phyloP scores from a whole-genome alignment of 2,797 vertebrate genomes.

The Phylloscopus collybita region DNA sequence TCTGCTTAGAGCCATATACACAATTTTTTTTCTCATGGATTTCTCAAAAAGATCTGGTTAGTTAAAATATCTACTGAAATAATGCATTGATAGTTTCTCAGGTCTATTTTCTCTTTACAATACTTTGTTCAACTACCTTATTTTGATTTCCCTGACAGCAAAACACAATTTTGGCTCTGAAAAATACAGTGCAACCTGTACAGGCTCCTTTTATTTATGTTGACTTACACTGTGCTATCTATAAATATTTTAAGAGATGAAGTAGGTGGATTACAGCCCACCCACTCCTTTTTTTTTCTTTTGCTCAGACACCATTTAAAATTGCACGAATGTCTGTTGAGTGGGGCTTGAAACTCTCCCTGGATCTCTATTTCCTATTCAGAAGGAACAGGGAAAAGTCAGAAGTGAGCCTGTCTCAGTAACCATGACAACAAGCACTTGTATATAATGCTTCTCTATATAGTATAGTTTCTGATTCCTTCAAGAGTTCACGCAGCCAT shows the following conservation, averaged over 20 bases:
- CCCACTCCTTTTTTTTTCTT: not conserved
- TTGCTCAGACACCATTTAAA: not conserved
- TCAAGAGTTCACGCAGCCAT: not conserved
- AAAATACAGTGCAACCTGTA: not conserved
- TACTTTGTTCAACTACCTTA: conserved; percentile 7
- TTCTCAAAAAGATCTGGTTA: not conserved
- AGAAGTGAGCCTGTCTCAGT: conserved; percentile 30
- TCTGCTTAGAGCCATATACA: not conserved
- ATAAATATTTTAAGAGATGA: conserved; percentile 56
- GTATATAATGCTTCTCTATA: conserved; percentile 4
- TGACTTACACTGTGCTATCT: not conserved
- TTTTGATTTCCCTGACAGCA: conserved; percentile 37
- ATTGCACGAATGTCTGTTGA: not conserved
- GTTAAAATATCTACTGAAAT: not conserved
- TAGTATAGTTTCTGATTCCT: not conserved
- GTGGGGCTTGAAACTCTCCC: conserved; percentile 14
- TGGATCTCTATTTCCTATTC: conserved; percentile 16
- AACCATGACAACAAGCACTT: conserved; percentile 59
- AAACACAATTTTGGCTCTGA: conserved; percentile 13
- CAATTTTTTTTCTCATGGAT: not conserved
- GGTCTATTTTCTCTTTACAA: not conserved
- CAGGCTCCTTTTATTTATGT: conserved; percentile 26
- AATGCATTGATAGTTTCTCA: not conserved
- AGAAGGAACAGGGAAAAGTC: conserved; percentile 4
- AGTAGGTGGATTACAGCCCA: conserved; percentile 28